Conservation (phyloP, 2,888 invertebrate species). For the Acheta domesticus region DNA sequence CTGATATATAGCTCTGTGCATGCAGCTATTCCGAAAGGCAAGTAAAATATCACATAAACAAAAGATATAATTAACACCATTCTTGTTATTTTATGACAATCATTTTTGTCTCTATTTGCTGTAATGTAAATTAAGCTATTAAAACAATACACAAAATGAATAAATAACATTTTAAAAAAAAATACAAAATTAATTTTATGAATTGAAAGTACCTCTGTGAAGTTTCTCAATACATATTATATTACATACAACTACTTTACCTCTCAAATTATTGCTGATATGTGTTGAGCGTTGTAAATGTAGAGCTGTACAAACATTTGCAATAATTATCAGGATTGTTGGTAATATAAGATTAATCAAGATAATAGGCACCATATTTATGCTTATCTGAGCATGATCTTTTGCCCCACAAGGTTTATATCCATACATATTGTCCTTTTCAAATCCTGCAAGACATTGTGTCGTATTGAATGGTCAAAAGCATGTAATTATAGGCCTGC, state of each 20-base stretch:
- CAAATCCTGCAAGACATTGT: neutral
- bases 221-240: too few relatives aligned
- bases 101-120: neutral
- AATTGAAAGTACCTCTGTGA: too few relatives aligned
- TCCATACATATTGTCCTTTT: neutral
- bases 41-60: neutral
- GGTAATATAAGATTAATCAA: neutral
- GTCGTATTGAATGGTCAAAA: neutral
- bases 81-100: neutral
- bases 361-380: neutral
- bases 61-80: neutral
- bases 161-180: too few relatives aligned
- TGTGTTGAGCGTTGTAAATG: neutral
- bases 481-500: too few relatives aligned
- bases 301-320: neutral
- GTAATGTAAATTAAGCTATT: neutral
- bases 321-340: neutral
- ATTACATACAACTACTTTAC: too few relatives aligned
- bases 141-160: too few relatives aligned
- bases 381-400: neutral
- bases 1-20: neutral
- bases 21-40: neutral
- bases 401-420: neutral
- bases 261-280: too few relatives aligned
- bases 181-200: neutral